A percentile compares a stretch with the other conserved stretches of the same genome.
Evolutionary conservation across 64 coral and sea anemone genomes (phyloP).

Genomic region (Orbicella faveolata): DNA sequence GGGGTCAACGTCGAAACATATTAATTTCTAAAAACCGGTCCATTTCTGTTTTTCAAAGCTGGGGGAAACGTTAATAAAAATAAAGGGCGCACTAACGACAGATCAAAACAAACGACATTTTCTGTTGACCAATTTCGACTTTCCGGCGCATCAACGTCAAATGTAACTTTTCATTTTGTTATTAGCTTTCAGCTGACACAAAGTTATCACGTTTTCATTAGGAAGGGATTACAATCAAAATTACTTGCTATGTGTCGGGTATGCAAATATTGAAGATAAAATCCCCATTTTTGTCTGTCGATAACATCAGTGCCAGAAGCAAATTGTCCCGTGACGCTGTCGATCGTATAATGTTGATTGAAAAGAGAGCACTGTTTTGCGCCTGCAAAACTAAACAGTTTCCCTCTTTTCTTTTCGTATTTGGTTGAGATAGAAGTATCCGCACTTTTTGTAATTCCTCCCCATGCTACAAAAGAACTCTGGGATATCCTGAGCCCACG

Average conservation of each 20-base stretch:
- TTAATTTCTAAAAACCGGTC: conserved; percentile 35
- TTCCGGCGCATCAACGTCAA: neutral
- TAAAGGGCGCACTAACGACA: neutral
- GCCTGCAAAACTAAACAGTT: neutral
- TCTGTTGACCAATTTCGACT: neutral
- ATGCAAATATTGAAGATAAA: conserved; percentile 22
- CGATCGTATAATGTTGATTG: neutral
- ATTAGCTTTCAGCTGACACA: conserved; percentile 11
- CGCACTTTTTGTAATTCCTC: too few relatives aligned
- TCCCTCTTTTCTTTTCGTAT: neutral
- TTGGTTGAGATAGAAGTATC: neutral
- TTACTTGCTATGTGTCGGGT: conserved; percentile 2
- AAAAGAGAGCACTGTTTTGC: neutral
- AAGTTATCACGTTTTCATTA: conserved; percentile 25
- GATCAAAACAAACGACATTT: neutral
- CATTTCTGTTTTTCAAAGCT: conserved; percentile 21
- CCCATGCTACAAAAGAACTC: neutral
- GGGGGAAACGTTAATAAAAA: neutral
- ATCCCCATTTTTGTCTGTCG: conserved; percentile 18
- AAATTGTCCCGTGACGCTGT: neutral
- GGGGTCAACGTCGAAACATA: conserved; percentile 40
- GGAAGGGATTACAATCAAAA: conserved; percentile 31
- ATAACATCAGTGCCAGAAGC: conserved; percentile 4
- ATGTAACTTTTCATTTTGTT: conserved; percentile 26
- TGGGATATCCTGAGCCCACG: conserved; percentile 6